Conservation (phyloP, 2,888 invertebrate species). For the Cantharis rufa region DNA sequence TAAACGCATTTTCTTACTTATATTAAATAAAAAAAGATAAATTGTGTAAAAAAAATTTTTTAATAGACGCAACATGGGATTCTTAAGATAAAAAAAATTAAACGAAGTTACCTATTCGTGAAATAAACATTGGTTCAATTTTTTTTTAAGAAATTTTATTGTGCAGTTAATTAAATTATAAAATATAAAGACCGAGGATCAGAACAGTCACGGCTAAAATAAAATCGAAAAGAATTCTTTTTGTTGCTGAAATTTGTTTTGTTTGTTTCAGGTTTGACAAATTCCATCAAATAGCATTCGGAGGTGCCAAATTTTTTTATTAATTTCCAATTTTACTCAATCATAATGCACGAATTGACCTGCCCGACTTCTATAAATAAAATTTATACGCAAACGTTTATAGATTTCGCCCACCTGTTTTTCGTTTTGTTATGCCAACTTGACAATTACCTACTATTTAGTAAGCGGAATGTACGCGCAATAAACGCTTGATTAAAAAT, state of each 20-base stretch:
- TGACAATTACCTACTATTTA: slow-evolving; percentile 21
- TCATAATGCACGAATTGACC: slow-evolving; percentile 3
- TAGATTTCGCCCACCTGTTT: slow-evolving; percentile 22
- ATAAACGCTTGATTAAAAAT: slow-evolving; percentile 17
- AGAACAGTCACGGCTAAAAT: no score
- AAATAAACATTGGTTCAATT: no score
- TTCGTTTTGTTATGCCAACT: slow-evolving; percentile 19
- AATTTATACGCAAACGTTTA: slow-evolving; percentile 17
- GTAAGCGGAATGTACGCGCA: slow-evolving; percentile 18
- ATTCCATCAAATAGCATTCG: neutral
- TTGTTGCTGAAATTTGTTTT: neutral
- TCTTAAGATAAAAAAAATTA: no score
- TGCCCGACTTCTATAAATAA: slow-evolving; percentile 13
- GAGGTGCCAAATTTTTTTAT: neutral
- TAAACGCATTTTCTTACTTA: neutral
- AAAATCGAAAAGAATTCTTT: neutral
- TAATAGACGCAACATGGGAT: neutral
- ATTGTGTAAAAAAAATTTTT: neutral
- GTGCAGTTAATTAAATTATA: no score
- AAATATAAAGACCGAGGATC: no score
- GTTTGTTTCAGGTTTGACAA: neutral
- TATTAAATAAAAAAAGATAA: neutral
- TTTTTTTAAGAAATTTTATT: no score
- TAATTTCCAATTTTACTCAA: neutral
- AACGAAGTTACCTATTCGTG: neutral